A percentile compares a stretch with the other conserved stretches of the same genome.
phyloP scores from a whole-genome alignment of 1,140 invertebrate species.

The Apis laboriosa region DNA sequence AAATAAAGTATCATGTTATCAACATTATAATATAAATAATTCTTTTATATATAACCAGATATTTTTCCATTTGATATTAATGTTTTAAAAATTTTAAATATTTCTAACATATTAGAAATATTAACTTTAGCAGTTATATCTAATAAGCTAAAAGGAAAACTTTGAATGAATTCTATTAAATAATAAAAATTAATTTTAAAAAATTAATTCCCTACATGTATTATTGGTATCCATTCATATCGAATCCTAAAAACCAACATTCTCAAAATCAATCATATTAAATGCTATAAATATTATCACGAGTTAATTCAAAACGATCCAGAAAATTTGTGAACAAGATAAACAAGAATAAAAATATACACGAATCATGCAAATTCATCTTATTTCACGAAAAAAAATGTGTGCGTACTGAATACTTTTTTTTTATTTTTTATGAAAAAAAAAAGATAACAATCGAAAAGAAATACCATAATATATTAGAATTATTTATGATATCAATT shows the following conservation, averaged over 20 bases:
- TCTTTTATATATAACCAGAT: neutral
- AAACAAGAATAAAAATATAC: constrained; percentile 2
- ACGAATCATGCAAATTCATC: neutral
- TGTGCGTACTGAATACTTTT: neutral
- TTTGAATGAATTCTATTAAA: too few species aligned
- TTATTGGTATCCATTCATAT: neutral
- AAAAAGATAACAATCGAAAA: neutral
- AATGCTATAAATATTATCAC: neutral
- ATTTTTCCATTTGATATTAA: neutral
- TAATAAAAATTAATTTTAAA: neutral
- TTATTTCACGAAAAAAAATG: neutral
- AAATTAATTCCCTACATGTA: neutral
- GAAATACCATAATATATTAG: neutral
- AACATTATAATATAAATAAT: neutral
- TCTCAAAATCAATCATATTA: neutral
- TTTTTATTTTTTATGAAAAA: neutral
- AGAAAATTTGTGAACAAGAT: neutral
- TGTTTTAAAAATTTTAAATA: neutral
- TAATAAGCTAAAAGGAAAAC: too few species aligned
- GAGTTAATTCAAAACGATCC: neutral
- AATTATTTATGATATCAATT: neutral
- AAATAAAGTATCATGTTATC: neutral
- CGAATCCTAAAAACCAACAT: neutral
- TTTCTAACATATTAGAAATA: neutral
- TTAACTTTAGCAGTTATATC: too few species aligned